Evolutionary conservation across 1,140 invertebrate species (phyloP).

Genomic region (Penaeus chinensis): DNA sequence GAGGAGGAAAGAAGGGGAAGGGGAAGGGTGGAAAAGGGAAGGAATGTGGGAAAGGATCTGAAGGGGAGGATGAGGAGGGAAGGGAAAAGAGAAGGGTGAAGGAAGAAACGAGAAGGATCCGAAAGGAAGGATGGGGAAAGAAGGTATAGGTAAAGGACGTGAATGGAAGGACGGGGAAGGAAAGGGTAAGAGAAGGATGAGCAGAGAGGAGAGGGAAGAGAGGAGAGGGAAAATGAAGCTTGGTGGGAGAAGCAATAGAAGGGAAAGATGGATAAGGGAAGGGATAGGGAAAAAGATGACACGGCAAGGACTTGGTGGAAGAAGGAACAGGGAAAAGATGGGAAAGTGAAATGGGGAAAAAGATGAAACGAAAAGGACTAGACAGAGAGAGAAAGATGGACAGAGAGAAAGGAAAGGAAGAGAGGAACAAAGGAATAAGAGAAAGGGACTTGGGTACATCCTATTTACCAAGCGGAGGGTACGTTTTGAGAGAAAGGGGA

Average conservation of each 20-base stretch:
- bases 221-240: not conserved
- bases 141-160: not conserved
- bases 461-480: too few relatives aligned
- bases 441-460: too few relatives aligned
- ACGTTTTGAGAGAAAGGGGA: too few relatives aligned
- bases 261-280: not conserved
- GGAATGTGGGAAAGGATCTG: not conserved
- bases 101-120: too few relatives aligned
- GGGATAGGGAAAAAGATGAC: not conserved
- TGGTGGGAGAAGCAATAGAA: not conserved
- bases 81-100: too few relatives aligned
- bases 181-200: not conserved
- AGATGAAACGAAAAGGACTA: too few relatives aligned
- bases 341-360: not conserved
- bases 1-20: not conserved
- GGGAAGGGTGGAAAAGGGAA: not conserved
- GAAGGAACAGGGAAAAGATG: not conserved
- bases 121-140: too few relatives aligned
- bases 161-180: not conserved
- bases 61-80: not conserved
- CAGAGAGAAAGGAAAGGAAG: too few relatives aligned
- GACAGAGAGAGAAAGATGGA: too few relatives aligned
- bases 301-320: too few relatives aligned
- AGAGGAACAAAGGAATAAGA: too few relatives aligned
- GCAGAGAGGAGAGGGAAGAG: not conserved